Conservation (phyloP, 2,888 invertebrate genomes). For the Tolmerus cingulatus region DNA sequence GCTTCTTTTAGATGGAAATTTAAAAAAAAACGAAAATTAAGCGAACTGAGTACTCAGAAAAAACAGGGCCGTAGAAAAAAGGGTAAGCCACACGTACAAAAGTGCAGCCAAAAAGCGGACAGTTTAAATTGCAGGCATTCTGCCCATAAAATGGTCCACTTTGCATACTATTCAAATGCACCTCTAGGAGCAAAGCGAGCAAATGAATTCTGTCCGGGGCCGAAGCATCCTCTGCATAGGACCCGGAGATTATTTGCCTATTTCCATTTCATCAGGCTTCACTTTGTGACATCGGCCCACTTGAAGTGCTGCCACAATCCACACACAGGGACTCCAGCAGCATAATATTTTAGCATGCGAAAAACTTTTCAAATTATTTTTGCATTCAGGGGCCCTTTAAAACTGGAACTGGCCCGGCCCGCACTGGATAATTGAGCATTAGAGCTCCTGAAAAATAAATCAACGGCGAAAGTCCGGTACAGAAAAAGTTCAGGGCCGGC, state of each 20-base stretch:
- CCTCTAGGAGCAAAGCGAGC: not conserved
- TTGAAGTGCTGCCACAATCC: not conserved
- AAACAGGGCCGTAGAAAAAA: not conserved
- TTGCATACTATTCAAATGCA: not conserved
- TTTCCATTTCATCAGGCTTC: not conserved
- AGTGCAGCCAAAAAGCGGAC: not conserved
- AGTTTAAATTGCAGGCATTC: not conserved
- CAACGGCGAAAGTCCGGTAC: not conserved
- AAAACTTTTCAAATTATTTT: conserved; percentile 6
- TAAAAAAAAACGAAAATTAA: not conserved
- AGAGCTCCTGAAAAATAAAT: conserved; percentile 22
- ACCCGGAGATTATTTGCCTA: not conserved
- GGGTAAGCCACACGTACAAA: not conserved
- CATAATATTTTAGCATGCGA: not conserved
- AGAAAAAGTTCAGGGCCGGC: not conserved
- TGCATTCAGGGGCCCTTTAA: not conserved
- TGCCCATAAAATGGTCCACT: not conserved
- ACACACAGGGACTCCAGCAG: not conserved
- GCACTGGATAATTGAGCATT: conserved; percentile 9
- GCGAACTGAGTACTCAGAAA: not conserved
- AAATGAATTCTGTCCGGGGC: not conserved
- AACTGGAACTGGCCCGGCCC: not conserved
- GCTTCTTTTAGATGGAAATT: not conserved
- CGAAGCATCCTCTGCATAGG: not conserved
- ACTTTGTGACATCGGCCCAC: not conserved